These are phyloP conservation scores for Drosophila atripex DNA, from an alignment of 2,888 invertebrate species.

Conservation along the genomic window DNA sequence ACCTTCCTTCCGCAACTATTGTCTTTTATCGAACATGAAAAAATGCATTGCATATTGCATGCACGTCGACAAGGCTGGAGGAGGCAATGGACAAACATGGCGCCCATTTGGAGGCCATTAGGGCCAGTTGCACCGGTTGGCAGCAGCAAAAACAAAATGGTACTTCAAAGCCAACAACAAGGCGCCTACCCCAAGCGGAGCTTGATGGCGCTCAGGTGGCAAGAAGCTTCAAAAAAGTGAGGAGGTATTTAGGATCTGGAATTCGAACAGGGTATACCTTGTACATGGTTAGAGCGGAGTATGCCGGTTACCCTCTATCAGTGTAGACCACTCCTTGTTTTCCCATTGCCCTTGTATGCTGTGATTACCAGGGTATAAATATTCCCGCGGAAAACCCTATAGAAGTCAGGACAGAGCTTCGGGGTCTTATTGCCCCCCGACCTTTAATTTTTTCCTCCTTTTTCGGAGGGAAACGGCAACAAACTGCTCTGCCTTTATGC, in stretches of 20 bases:
- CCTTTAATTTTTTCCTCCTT: slow-evolving; percentile 4
- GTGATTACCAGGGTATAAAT: slow-evolving; percentile 7
- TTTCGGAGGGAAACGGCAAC: slow-evolving; percentile 11
- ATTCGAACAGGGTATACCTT: not conserved
- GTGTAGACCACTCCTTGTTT: not conserved
- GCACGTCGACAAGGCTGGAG: slow-evolving; percentile 34
- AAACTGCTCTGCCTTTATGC: slow-evolving; percentile 51
- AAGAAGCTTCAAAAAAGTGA: slow-evolving; percentile 4
- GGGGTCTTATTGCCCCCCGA: slow-evolving; percentile 11
- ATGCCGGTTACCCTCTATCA: too few species aligned
- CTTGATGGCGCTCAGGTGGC: slow-evolving; percentile 25
- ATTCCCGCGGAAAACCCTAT: slow-evolving; percentile 19
- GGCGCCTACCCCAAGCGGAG: slow-evolving; percentile 31
- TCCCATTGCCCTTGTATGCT: not conserved
- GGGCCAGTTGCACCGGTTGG: slow-evolving; percentile 36
- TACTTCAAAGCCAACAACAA: slow-evolving; percentile 29
- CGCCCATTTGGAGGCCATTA: slow-evolving; percentile 69
- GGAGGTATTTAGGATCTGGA: not conserved
- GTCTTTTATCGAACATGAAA: slow-evolving; percentile 74
- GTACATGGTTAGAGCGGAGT: not conserved
- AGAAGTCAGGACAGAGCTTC: slow-evolving; percentile 18
- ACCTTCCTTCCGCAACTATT: slow-evolving; percentile 38
- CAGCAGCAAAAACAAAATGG: slow-evolving; percentile 35
- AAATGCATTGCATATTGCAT: slow-evolving; percentile 64
- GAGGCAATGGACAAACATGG: slow-evolving; percentile 55